phyloP scores from a whole-genome alignment of 1,140 invertebrate species.

The Tyrophagus putrescentiae region DNA sequence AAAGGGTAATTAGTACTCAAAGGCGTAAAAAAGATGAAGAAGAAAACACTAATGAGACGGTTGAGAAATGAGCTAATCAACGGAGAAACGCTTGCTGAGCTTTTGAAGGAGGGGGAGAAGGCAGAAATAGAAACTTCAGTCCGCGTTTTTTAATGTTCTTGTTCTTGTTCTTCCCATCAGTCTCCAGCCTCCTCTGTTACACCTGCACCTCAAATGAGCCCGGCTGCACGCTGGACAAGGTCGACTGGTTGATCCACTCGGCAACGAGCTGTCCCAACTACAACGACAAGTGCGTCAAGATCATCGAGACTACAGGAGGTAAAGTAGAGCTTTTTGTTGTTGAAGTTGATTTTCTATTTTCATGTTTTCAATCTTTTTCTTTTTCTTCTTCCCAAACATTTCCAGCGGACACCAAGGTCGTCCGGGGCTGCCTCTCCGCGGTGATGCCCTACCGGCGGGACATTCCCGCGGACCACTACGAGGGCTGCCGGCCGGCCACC shows the following conservation, averaged over 20 bases:
- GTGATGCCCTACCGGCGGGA: constrained; percentile 58
- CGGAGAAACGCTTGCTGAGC: no score
- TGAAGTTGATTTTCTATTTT: not conserved
- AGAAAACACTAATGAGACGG: no score
- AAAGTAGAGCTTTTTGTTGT: constrained; percentile 21
- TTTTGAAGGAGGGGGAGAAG: no score
- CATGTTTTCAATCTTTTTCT: constrained; percentile 8
- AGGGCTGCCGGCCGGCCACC: constrained; percentile 65
- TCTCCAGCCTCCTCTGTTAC: constrained; percentile 44
- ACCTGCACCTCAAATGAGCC: constrained; percentile 73
- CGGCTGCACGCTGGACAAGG: constrained; percentile 56
- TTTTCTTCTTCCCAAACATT: constrained; percentile 17
- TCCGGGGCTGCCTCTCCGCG: constrained; percentile 66
- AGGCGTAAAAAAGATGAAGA: no score
- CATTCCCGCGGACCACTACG: constrained; percentile 78
- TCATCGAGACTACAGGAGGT: constrained; percentile 74
- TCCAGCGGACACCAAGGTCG: constrained; percentile 60
- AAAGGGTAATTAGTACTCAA: no score
- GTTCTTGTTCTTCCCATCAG: not conserved
- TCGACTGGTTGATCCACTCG: constrained; percentile 68
- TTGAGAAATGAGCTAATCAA: no score
- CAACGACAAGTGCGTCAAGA: constrained; percentile 76
- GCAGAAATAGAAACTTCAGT: no score
- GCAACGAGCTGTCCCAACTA: constrained; percentile 58
- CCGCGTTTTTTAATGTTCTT: no score